Percentiles rank a stretch among this genome's conserved stretches.
phyloP scores from a whole-genome alignment of 2,113 vertebrate genomes.

The Anhinga anhinga region DNA sequence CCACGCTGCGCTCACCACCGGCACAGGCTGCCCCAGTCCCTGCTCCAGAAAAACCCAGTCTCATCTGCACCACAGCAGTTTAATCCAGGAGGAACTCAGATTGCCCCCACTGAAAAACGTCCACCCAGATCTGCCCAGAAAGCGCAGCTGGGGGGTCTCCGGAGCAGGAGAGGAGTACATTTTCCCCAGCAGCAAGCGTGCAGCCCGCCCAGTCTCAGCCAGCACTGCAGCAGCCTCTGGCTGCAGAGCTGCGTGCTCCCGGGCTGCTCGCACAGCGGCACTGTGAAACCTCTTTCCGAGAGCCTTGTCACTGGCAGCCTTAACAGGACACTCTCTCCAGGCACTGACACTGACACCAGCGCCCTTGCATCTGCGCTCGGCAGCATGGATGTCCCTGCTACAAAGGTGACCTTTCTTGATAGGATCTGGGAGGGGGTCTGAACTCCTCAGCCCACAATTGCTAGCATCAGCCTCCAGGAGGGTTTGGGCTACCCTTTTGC shows the following conservation, averaged over 20 bases:
- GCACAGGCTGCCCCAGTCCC: fast-evolving
- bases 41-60: not conserved
- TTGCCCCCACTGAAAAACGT: not conserved
- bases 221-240: not conserved
- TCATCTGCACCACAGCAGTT: not conserved
- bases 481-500: not conserved
- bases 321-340: not conserved
- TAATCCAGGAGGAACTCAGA: not conserved
- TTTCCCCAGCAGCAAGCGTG: fast-evolving
- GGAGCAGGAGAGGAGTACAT: fast-evolving
- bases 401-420: not conserved
- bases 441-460: not conserved
- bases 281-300: not conserved
- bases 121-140: not conserved
- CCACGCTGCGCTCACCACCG: fast-evolving
- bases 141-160: not conserved
- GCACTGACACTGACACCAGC: not conserved
- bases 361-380: fast-evolving
- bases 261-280: not conserved
- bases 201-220: fast-evolving
- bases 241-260: not conserved
- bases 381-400: not conserved
- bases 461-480: not conserved
- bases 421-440: not conserved
- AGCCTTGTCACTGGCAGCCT: not conserved